Percentiles rank a stretch among this genome's conserved stretches.
Conservation (phyloP, 1,140 invertebrate genomes). For the Papilio helenus region DNA sequence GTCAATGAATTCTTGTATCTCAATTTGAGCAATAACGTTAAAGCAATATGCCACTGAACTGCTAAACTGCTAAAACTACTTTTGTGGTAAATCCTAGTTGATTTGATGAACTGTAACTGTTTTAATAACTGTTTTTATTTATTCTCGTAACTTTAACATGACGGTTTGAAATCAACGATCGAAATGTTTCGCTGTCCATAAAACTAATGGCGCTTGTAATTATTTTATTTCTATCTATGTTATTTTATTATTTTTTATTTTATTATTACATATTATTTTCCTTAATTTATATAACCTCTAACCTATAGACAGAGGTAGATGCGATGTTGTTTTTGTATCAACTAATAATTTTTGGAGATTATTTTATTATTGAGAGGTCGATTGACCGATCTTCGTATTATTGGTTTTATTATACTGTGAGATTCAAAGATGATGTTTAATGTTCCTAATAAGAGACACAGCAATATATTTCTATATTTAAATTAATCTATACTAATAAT, state of each 20-base stretch:
- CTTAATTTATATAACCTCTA: neutral
- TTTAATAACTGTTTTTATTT: too few species aligned
- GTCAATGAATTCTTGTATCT: neutral
- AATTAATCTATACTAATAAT: too few species aligned
- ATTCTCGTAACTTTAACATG: too few species aligned
- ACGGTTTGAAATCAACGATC: neutral
- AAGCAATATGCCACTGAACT: too few species aligned
- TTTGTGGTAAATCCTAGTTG: too few species aligned
- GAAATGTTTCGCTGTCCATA: neutral
- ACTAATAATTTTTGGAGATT: neutral
- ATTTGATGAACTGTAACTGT: too few species aligned
- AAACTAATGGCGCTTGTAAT: neutral
- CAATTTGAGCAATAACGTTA: too few species aligned
- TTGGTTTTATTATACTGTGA: neutral
- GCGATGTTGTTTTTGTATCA: neutral
- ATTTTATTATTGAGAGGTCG: neutral
- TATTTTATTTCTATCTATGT: neutral
- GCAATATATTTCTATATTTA: too few species aligned
- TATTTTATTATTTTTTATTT: too few species aligned
- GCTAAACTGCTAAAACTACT: too few species aligned
- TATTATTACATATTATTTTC: conserved; percentile 2
- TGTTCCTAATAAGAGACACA: too few species aligned
- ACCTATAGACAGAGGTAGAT: neutral
- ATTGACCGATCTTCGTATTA: neutral
- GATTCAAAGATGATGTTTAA: too few species aligned